phyloP scores from a whole-genome alignment of 2,113 vertebrate genomes.

The Myanophis thanlyinensis region DNA sequence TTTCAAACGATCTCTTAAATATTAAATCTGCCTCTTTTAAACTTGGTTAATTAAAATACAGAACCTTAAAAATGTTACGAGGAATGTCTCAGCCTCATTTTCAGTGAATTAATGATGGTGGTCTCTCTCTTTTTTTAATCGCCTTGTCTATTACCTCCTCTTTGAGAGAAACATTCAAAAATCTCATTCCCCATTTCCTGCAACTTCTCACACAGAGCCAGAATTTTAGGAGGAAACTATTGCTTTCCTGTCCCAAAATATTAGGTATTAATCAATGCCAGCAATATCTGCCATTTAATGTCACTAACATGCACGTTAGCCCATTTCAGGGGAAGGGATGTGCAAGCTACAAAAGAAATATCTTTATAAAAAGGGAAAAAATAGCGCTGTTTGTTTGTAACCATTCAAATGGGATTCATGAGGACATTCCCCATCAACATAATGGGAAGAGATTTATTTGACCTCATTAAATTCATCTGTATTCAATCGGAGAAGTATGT shows the following conservation, averaged over 20 bases:
- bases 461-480: neutral
- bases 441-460: slow-evolving; percentile 19
- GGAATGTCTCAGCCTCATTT: neutral
- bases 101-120: neutral
- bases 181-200: neutral
- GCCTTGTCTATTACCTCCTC: neutral
- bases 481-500: neutral
- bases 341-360: neutral
- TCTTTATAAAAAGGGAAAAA: neutral
- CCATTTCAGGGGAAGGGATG: neutral
- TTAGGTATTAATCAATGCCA: neutral
- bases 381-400: neutral
- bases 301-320: neutral
- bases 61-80: neutral
- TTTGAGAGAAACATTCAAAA: neutral
- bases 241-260: neutral
- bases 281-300: neutral
- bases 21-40: neutral
- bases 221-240: neutral
- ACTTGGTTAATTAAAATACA: neutral
- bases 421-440: slow-evolving; percentile 12
- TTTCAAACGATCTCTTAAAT: neutral
- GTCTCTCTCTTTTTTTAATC: neutral
- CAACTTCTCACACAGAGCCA: neutral
- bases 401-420: neutral